Conservation (phyloP, 1,140 invertebrate species). For the Calliphora vicina region DNA sequence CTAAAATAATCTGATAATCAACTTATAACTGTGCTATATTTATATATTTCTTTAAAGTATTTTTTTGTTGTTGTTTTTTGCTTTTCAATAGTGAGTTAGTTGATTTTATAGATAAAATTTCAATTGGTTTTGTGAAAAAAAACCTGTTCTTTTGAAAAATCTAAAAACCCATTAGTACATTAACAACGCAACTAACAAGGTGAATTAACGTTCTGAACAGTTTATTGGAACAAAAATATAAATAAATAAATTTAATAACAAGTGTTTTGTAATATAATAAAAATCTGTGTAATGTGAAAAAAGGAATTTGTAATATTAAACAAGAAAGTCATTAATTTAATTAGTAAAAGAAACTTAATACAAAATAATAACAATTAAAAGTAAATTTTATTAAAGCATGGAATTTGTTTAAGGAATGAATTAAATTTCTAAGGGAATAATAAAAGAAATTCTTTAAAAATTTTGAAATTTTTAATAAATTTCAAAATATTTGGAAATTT, state of each 20-base stretch:
- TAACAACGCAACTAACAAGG: background rate
- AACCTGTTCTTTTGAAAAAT: background rate
- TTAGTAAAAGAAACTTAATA: too few species aligned
- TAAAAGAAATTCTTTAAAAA: too few species aligned
- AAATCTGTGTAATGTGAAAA: background rate
- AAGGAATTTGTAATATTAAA: too few species aligned
- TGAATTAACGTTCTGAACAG: background rate
- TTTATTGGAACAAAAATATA: background rate
- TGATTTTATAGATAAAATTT: slow-evolving; percentile 18
- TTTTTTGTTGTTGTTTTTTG: background rate
- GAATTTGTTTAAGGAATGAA: too few species aligned
- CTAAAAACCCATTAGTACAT: background rate
- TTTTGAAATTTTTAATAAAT: too few species aligned
- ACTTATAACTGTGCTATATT: background rate
- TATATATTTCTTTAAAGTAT: background rate
- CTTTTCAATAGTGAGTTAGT: background rate
- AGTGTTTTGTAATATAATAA: background rate
- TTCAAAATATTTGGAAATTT: too few species aligned
- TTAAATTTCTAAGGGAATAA: too few species aligned
- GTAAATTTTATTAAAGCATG: too few species aligned
- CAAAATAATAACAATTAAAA: too few species aligned
- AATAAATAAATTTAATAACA: background rate
- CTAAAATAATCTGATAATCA: background rate
- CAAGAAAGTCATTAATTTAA: too few species aligned
- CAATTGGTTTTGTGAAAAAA: background rate